These are phyloP conservation scores for Linurgus olivaceus DNA, from an alignment of 2,797 vertebrate genomes.

Conservation along the genomic window DNA sequence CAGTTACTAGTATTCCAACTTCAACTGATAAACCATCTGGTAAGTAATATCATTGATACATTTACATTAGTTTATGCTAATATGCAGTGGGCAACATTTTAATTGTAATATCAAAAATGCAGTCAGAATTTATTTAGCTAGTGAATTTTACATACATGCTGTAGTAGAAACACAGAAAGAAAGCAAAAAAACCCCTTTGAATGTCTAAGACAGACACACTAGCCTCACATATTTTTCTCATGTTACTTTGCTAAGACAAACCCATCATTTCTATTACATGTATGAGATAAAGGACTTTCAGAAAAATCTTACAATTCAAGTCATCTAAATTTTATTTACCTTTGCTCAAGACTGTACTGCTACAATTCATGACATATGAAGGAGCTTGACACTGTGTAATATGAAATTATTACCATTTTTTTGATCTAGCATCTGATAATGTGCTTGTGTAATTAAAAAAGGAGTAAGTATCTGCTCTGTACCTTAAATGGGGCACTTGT, in stretches of 20 bases:
- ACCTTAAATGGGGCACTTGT: neutral
- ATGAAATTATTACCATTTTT: neutral
- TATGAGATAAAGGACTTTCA: neutral
- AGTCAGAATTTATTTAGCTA: neutral
- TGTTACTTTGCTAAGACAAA: neutral
- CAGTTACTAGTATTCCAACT: conserved; percentile 87
- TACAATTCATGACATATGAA: neutral
- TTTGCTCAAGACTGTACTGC: neutral
- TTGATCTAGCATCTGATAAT: neutral
- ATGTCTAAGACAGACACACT: neutral
- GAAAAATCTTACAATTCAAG: neutral
- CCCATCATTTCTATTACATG: neutral
- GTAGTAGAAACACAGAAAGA: neutral
- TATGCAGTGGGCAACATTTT: neutral
- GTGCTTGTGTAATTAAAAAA: neutral
- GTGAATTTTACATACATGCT: neutral
- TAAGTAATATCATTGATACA: conserved; percentile 73
- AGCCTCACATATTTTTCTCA: neutral
- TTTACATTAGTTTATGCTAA: neutral
- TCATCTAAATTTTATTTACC: neutral
- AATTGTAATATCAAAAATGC: neutral
- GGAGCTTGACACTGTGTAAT: neutral
- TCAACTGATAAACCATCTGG: conserved; percentile 94
- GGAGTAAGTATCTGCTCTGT: neutral
- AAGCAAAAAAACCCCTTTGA: neutral